Base-by-base conservation (phyloP, 2,797 vertebrate species). In the Botia kubotai region DNA sequence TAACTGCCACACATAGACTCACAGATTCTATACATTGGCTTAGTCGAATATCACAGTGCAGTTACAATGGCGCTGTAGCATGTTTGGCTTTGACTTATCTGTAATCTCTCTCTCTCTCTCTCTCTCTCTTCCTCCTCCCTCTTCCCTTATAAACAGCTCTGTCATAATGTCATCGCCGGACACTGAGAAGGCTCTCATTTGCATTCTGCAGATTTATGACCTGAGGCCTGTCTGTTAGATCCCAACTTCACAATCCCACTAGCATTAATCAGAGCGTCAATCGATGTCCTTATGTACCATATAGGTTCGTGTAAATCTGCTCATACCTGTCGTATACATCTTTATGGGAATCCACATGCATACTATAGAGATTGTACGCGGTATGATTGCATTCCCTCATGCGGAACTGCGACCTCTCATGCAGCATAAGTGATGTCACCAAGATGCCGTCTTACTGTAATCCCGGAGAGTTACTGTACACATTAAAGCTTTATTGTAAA, bases 141-240 rank as follows among this genome's bases (percentile, higher is more conserved):
- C 52, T 58, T 62, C 10, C 58, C 65, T 60, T 43, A 77, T 23
- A 66, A 68, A 75, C 48, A 69, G 57, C 26, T 39, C 53, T 62
- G 53, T 48, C n/a, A n/a, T 29, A 6, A 58, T 70, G 65, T 75
- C 67, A 70, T 68, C 66, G 39, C 68, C 8, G 58, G 69, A 75
- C 70, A 70, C 62, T 63, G 60, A 80, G 29, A 75, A 67, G 67
- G 63, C 39, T 72, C 73, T 80, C 68, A 80, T 80, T 65, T 83
- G 57, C 68, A 72, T 80, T 80, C 82, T 69, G 68, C 62, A 60
- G 23, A 73, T 53, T 67, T 55, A 55, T 76, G 65, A 80, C 60
- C 74, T 80, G 7, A 72, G 60, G 67, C 57, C 60, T 36, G 50
- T 52, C 77, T 67, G 68, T 65, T 43, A 65, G 58, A 72, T 65